Conservation (phyloP, 2,113 vertebrate species). For the Psittacula cyanocephala region DNA sequence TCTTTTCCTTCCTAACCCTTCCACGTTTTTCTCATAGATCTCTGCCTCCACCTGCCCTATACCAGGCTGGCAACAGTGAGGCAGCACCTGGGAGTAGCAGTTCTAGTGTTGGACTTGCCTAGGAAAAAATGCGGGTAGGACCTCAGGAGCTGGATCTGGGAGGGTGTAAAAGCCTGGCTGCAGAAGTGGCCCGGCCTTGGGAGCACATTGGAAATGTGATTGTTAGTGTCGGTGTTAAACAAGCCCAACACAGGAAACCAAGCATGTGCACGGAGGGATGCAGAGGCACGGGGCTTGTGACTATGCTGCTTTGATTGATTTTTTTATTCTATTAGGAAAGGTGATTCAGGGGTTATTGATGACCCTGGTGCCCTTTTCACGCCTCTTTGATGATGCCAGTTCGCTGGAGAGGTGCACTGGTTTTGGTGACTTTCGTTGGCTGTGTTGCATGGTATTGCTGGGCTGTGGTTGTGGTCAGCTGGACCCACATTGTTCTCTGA, state of each 20-base stretch:
- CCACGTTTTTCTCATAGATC: background rate
- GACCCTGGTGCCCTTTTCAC: background rate
- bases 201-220: background rate
- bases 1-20: background rate
- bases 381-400: background rate
- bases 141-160: background rate
- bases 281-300: background rate
- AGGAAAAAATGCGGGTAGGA: background rate
- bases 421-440: background rate
- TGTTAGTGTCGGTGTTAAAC: background rate
- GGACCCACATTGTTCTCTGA: accelerated
- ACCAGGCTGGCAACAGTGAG: background rate
- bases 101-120: background rate
- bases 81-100: background rate
- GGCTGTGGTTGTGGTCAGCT: background rate
- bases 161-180: background rate
- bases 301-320: background rate
- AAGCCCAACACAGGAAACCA: background rate
- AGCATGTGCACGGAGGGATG: background rate
- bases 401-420: background rate
- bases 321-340: background rate
- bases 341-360: background rate
- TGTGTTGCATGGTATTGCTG: accelerated
- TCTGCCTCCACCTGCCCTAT: background rate
- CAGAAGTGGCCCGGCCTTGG: background rate